Evolutionary conservation across 2,888 invertebrate species (phyloP).

Genomic region (Melieria picta): DNA sequence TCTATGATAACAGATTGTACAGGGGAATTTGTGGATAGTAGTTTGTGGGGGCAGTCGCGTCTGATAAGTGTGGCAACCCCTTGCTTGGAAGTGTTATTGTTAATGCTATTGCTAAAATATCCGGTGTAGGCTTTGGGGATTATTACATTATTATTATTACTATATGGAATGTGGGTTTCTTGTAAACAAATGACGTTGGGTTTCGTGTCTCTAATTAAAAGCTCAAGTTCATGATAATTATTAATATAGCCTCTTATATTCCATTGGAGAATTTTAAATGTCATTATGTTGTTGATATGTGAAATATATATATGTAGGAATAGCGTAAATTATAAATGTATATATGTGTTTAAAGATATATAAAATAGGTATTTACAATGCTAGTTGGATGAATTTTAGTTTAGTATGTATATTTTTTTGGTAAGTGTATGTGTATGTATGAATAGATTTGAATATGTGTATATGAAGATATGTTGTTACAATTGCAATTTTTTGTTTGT

Average conservation of each 20-base stretch:
- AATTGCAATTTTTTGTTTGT: background rate
- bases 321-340: too few species aligned
- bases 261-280: too few species aligned
- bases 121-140: background rate
- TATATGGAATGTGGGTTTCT: background rate
- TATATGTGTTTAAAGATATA: too few species aligned
- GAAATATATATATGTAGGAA: too few species aligned
- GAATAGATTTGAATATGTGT: background rate
- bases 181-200: background rate
- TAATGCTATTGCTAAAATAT: background rate
- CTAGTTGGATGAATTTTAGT: background rate
- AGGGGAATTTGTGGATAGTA: background rate
- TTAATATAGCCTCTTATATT: too few species aligned
- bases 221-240: background rate
- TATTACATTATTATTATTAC: background rate
- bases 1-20: background rate
- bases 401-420: background rate
- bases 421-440: background rate
- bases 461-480: background rate
- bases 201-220: background rate
- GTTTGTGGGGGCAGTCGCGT: background rate
- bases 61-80: background rate
- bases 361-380: background rate
- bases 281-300: too few species aligned
- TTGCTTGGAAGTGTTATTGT: constrained; percentile 2